phyloP scores from a whole-genome alignment of 1,140 invertebrate genomes.

The Aphelenchoides fujianensis region DNA sequence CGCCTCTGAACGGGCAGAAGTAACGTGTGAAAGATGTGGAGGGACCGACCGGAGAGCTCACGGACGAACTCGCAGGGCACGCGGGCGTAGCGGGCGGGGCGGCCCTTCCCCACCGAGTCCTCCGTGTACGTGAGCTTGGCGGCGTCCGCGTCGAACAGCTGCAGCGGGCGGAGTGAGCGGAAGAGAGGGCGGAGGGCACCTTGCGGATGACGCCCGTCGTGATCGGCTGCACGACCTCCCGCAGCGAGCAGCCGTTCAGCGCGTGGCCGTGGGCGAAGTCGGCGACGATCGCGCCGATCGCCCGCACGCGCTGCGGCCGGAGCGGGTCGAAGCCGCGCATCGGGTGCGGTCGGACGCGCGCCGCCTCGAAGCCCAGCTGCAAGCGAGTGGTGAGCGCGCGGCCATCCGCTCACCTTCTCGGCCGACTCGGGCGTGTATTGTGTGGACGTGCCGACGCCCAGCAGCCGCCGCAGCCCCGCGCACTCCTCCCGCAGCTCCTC shows the following conservation, averaged over 20 bases:
- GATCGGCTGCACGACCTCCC: slow-evolving; percentile 18
- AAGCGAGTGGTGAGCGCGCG: not conserved
- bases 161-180: not conserved
- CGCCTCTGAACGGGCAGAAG: slow-evolving; percentile 18
- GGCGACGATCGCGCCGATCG: slow-evolving; percentile 13
- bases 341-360: not conserved
- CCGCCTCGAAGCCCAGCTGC: not conserved
- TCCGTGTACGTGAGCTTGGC: slow-evolving; percentile 17
- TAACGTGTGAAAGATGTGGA: not conserved
- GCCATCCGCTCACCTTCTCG: slow-evolving; percentile 2
- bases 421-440: not conserved
- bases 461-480: slow-evolving; percentile 4
- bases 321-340: slow-evolving; percentile 11
- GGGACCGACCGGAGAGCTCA: not conserved
- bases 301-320: not conserved
- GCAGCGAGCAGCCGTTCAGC: slow-evolving; percentile 8
- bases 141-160: slow-evolving; percentile 8
- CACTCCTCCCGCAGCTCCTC: slow-evolving; percentile 7
- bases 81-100: slow-evolving; percentile 17
- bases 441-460: not conserved
- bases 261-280: slow-evolving; percentile 13
- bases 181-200: not conserved
- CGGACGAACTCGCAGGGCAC: slow-evolving; percentile 13
- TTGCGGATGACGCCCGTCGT: slow-evolving; percentile 12
- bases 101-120: slow-evolving; percentile 16